Evolutionary conservation across 2,888 invertebrate genomes (phyloP).

Genomic region (Baccha elongata): DNA sequence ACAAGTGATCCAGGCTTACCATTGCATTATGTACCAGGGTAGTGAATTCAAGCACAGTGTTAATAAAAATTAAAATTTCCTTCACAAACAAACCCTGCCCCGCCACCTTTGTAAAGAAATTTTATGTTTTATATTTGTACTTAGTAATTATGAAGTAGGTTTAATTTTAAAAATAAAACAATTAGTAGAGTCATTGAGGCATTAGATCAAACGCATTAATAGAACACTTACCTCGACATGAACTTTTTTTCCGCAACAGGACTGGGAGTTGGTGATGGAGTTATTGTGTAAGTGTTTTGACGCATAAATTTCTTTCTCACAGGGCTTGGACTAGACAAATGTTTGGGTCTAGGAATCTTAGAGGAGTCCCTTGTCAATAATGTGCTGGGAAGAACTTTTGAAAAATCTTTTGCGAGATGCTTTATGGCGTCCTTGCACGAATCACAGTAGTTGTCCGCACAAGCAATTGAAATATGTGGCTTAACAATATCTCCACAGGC

Average conservation of each 20-base stretch:
- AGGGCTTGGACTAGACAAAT: slow-evolving; percentile 80
- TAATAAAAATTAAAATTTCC: no score
- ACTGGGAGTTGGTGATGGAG: slow-evolving; percentile 77
- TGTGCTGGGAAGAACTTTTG: slow-evolving; percentile 75
- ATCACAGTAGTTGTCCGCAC: slow-evolving; percentile 85
- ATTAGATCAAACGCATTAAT: no score
- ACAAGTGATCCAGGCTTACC: no score
- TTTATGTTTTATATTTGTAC: no score
- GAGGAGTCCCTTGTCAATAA: slow-evolving; percentile 76
- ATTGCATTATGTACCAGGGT: no score
- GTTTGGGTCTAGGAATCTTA: slow-evolving; percentile 81
- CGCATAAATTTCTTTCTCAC: slow-evolving; percentile 79
- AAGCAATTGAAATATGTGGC: slow-evolving; percentile 83
- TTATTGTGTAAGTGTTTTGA: slow-evolving; percentile 82
- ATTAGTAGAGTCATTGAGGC: no score
- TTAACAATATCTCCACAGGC: slow-evolving; percentile 83
- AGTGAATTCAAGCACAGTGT: no score
- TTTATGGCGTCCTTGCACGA: slow-evolving; percentile 85
- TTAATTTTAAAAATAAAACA: no score
- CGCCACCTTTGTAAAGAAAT: no score
- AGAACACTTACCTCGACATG: slow-evolving; percentile 77
- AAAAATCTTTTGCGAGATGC: slow-evolving; percentile 83
- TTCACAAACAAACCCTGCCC: no score
- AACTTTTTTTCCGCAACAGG: slow-evolving; percentile 77
- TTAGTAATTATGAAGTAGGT: no score